These are phyloP conservation scores for Myanophis thanlyinensis DNA, from an alignment of 2,113 vertebrate genomes.

Conservation along the genomic window DNA sequence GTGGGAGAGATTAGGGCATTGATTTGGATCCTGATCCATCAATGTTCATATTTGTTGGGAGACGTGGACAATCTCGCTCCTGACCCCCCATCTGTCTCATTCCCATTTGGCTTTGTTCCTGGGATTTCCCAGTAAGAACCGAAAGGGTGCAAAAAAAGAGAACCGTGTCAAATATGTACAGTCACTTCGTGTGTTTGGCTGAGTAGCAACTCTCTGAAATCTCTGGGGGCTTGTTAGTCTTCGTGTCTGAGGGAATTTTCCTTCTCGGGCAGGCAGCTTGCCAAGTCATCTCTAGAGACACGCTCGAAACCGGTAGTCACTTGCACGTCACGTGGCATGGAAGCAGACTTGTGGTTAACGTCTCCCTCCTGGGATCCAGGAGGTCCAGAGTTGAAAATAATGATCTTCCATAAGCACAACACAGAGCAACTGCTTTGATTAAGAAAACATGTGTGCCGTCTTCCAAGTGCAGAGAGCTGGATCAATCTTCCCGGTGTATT, in stretches of 20 bases:
- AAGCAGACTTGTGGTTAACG: constrained; percentile 67
- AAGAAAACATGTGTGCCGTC: constrained; percentile 40
- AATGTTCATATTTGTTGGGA: not conserved
- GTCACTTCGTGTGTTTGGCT: accelerated
- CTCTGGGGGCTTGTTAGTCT: constrained; percentile 50
- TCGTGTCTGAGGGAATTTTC: constrained; percentile 38
- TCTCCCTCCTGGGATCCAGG: constrained; percentile 61
- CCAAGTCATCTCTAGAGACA: constrained; percentile 52
- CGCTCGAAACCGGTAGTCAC: constrained; percentile 46
- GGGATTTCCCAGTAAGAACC: not conserved
- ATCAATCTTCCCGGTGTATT: too few species aligned
- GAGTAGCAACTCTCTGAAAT: constrained; percentile 18
- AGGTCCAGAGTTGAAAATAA: constrained; percentile 70
- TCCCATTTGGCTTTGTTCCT: not conserved
- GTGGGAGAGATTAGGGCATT: not conserved
- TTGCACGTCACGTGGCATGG: constrained; percentile 48
- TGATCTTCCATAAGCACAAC: constrained; percentile 50
- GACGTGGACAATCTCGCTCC: not conserved
- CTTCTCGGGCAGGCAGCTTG: constrained; percentile 57
- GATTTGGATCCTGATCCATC: not conserved
- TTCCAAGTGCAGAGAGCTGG: too few species aligned
- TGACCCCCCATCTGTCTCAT: not conserved
- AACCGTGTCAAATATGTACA: not conserved
- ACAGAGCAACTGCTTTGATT: constrained; percentile 11
- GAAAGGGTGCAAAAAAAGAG: not conserved